Evolutionary conservation across 2,797 vertebrate species (phyloP).

Genomic region (Trematomus bernacchii): DNA sequence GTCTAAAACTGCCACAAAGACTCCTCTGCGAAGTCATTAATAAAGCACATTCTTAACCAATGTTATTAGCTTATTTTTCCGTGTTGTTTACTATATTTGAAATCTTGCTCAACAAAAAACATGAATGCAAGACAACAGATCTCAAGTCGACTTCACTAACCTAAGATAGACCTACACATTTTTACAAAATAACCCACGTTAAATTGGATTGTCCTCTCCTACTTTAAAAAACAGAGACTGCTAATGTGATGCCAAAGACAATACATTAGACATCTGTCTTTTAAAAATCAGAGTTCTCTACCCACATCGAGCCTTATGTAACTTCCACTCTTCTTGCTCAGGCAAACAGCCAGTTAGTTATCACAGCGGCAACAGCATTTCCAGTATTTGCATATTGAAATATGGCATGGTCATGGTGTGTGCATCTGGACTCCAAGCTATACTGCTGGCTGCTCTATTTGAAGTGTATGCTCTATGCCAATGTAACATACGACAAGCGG

Average conservation of each 20-base stretch:
- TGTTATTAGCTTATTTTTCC: not conserved
- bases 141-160: constrained; percentile 39
- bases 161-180: constrained; percentile 28
- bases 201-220: constrained; percentile 42
- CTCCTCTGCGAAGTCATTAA: constrained; percentile 5
- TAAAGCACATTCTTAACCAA: not conserved
- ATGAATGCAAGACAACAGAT: constrained; percentile 17
- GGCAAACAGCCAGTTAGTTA: constrained; percentile 63
- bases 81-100: not conserved
- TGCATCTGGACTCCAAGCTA: constrained; percentile 58
- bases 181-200: constrained; percentile 14
- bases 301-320: constrained; percentile 69
- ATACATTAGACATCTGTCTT: constrained; percentile 58
- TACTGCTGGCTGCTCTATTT: constrained; percentile 52
- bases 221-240: constrained; percentile 51
- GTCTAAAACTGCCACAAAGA: not conserved
- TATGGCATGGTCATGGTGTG: constrained; percentile 33
- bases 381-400: constrained; percentile 51
- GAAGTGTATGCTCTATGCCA: constrained; percentile 52
- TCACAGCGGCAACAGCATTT: constrained; percentile 63
- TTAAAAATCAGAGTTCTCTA: constrained; percentile 61
- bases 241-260: constrained; percentile 63
- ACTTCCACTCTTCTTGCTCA: constrained; percentile 54
- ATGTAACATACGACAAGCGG: constrained; percentile 34
- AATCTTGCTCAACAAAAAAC: constrained; percentile 16